A percentile compares a stretch with the other conserved stretches of the same genome.
These are phyloP conservation scores for Epinephelus lanceolatus DNA, from an alignment of 2,113 vertebrate genomes.

Conservation along the genomic window DNA sequence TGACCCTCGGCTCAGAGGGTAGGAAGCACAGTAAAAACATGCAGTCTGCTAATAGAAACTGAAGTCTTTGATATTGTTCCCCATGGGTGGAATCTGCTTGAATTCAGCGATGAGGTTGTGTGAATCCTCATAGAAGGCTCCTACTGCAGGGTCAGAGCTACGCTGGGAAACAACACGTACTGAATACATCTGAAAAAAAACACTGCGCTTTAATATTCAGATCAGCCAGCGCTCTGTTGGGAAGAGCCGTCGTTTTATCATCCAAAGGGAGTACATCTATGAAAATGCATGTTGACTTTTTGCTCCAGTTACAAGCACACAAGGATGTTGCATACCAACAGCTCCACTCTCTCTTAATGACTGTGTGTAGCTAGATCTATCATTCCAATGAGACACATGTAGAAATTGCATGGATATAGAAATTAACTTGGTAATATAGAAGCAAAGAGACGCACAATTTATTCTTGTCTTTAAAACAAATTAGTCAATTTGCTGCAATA, in stretches of 20 bases:
- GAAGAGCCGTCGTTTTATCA: slow-evolving; percentile 46
- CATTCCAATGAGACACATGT: background rate
- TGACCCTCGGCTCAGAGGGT: slow-evolving; percentile 46
- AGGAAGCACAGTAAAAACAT: slow-evolving; percentile 51
- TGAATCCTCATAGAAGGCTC: slow-evolving; percentile 70
- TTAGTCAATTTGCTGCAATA: slow-evolving; percentile 15
- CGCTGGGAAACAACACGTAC: slow-evolving; percentile 65
- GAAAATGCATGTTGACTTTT: slow-evolving; percentile 59
- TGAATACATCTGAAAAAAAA: slow-evolving; percentile 77
- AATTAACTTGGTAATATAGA: slow-evolving; percentile 2
- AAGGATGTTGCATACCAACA: slow-evolving; percentile 29
- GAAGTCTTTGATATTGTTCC: slow-evolving; percentile 76
- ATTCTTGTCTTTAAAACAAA: slow-evolving; percentile 32
- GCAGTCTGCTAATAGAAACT: slow-evolving; percentile 65
- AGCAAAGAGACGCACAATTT: background rate
- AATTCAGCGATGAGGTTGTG: slow-evolving; percentile 51
- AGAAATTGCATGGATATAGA: background rate
- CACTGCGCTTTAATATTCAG: slow-evolving; percentile 76
- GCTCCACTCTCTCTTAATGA: slow-evolving; percentile 31
- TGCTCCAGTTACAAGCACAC: slow-evolving; percentile 46
- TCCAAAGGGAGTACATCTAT: slow-evolving; percentile 39
- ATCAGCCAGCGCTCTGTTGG: slow-evolving; percentile 56
- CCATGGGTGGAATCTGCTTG: slow-evolving; percentile 62
- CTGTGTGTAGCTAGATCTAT: background rate
- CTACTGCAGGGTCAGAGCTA: slow-evolving; percentile 71